Conservation (phyloP, 2,113 vertebrate species). For the Macrotus californicus region DNA sequence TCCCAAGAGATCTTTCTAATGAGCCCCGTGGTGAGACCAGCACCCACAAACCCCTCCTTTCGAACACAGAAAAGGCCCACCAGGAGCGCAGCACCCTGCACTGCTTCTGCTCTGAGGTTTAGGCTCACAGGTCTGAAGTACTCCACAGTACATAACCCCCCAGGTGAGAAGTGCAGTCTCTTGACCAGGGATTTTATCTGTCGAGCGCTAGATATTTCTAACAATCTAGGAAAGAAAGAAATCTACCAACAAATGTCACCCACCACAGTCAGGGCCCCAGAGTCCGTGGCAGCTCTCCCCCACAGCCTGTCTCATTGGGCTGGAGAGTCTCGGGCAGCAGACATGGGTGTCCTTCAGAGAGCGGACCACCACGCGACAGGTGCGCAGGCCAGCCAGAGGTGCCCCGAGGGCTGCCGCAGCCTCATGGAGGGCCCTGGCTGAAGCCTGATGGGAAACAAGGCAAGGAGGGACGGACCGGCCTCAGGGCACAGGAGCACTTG, state of each 20-base stretch:
- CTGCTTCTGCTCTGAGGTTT: background rate
- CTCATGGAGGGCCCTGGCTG: background rate
- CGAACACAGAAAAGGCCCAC: background rate
- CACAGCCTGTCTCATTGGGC: background rate
- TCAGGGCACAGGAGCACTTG: background rate
- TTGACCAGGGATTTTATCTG: background rate
- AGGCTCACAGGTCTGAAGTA: background rate
- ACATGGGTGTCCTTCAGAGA: background rate
- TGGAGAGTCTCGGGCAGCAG: background rate
- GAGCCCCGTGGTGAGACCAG: background rate
- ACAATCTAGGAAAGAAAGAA: background rate
- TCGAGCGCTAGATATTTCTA: background rate
- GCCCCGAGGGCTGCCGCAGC: background rate
- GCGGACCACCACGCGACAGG: too few relatives aligned
- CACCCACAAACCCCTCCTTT: background rate
- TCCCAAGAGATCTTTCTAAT: background rate
- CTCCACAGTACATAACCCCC: too few relatives aligned
- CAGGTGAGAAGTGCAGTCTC: background rate
- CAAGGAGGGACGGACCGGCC: background rate
- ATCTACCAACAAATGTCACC: background rate
- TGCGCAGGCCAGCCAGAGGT: fast-evolving
- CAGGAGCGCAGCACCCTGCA: background rate
- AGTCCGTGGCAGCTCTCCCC: background rate
- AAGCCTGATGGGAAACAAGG: background rate
- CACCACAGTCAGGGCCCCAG: background rate